Percentiles rank a stretch among this genome's conserved stretches.
Evolutionary conservation across 2,888 invertebrate genomes (phyloP).

Genomic region (Galerucella pusilla): DNA sequence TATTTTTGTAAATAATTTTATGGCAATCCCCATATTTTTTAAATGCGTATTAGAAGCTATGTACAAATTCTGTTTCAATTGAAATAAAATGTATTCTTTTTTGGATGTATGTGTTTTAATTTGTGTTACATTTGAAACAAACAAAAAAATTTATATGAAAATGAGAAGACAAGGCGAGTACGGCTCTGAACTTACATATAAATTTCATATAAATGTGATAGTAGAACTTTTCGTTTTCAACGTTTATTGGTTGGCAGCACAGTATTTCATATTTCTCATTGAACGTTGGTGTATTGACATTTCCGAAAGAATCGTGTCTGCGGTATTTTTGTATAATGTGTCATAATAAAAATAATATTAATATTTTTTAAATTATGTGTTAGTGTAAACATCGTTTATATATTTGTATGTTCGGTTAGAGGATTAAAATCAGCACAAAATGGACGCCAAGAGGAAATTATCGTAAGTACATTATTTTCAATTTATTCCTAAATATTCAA

Average conservation of each 20-base stretch:
- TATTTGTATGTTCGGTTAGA: conserved; percentile 43
- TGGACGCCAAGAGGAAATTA: conserved; percentile 52
- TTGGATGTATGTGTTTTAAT: background rate
- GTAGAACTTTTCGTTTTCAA: background rate
- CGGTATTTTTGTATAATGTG: conserved; percentile 43
- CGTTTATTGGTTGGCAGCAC: conserved; percentile 33
- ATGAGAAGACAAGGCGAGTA: too few species aligned
- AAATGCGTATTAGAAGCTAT: conserved; percentile 9
- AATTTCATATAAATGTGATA: background rate
- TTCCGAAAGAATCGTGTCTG: conserved; percentile 41
- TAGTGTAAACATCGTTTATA: conserved; percentile 36
- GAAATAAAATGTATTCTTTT: background rate
- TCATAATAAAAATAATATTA: conserved; percentile 27
- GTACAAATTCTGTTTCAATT: conserved; percentile 14
- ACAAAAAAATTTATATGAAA: too few species aligned
- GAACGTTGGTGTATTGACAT: conserved; percentile 45
- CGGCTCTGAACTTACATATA: conserved; percentile 12
- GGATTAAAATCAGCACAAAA: conserved; percentile 43
- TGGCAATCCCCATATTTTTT: conserved; percentile 13
- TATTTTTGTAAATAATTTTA: conserved; percentile 31
- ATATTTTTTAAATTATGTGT: conserved; percentile 40
- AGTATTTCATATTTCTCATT: conserved; percentile 27
- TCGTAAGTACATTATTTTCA: conserved; percentile 48
- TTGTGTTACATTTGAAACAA: too few species aligned
- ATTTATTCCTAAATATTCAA: background rate